Conservation (phyloP, 2,797 vertebrate genomes). For the Mus minutoides region DNA sequence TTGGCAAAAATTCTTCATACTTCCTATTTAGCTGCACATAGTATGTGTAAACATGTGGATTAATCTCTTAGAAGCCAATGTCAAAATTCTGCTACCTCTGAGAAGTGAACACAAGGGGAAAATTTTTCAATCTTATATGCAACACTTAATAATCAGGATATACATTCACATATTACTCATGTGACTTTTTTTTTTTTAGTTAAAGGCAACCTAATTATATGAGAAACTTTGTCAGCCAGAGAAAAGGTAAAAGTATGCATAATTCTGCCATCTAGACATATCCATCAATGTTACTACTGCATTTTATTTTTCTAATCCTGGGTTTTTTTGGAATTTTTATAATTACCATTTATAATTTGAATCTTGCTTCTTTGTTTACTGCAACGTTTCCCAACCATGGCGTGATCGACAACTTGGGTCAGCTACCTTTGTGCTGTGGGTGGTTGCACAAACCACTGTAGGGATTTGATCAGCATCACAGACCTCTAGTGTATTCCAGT, state of each 20-base stretch:
- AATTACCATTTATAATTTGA: conserved; percentile 24
- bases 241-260: background rate
- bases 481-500: background rate
- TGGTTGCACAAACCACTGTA: background rate
- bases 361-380: conserved; percentile 29
- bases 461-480: background rate
- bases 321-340: conserved; percentile 9
- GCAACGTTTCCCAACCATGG: background rate
- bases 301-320: background rate
- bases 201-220: conserved; percentile 42
- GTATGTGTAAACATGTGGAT: background rate
- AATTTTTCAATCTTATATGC: background rate
- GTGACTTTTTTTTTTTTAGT: background rate
- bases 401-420: background rate
- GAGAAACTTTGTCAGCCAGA: conserved; percentile 25
- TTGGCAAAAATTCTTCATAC: background rate
- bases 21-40: conserved; percentile 27
- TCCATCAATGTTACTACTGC: background rate
- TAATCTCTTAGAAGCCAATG: conserved; percentile 14
- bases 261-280: background rate
- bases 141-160: conserved; percentile 36
- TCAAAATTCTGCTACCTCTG: conserved; percentile 43
- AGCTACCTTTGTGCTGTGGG: conserved; percentile 17
- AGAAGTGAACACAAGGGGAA: background rate
- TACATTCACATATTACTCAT: conserved; percentile 3